Evolutionary conservation across 2,113 vertebrate species (phyloP).

Genomic region (Phodopus roborovskii): DNA sequence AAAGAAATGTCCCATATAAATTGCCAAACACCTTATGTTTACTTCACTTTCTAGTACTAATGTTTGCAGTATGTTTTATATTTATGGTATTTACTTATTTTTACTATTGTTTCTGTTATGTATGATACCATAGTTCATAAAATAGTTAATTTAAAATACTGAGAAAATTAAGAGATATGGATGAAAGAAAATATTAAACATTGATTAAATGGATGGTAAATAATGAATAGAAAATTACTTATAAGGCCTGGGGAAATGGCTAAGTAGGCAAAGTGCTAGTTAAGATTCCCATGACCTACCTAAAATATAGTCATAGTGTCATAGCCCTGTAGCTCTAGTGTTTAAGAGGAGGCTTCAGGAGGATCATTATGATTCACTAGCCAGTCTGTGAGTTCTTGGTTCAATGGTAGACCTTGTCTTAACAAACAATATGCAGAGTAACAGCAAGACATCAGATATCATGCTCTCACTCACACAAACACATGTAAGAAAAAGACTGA

Average conservation of each 20-base stretch:
- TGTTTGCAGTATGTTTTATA: background rate
- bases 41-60: background rate
- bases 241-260: background rate
- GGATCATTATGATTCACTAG: background rate
- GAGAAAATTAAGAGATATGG: background rate
- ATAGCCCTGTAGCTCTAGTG: background rate
- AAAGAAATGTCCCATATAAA: background rate
- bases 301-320: background rate
- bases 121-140: background rate
- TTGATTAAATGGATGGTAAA: background rate
- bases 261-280: background rate
- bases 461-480: background rate
- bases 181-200: constrained; percentile 9
- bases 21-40: background rate
- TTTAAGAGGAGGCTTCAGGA: background rate
- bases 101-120: background rate
- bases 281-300: background rate
- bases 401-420: background rate
- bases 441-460: background rate
- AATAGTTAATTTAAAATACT: background rate
- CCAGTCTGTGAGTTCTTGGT: background rate
- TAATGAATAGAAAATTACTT: background rate
- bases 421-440: background rate
- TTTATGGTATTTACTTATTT: background rate
- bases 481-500: background rate